Evolutionary conservation across 2,113 vertebrate species (phyloP), one percentile per base, ranked within the genome.

Genomic region (Chaetodon auriga): DNA sequence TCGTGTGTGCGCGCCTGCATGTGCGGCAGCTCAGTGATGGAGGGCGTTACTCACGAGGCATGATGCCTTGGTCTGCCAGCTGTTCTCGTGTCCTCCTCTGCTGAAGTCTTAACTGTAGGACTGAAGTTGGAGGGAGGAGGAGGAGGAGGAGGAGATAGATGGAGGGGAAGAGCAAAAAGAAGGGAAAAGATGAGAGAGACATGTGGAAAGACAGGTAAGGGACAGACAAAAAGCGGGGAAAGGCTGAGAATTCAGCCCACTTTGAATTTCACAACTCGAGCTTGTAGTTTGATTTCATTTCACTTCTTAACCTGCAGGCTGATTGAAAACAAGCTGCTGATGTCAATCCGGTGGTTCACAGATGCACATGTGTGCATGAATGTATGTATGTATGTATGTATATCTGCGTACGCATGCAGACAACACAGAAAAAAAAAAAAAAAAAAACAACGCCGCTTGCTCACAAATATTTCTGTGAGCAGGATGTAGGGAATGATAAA

Each of bases 81-180:
- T 98, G 97, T 92, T 99, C 97, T 89, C 97, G 95, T 83, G 96
- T 98, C 94, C 97, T 96, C 92, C 97, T 97, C 96, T 99, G 98
- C 94, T 99, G 98, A 92, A 99, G 98, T 91, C 97, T 97, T 90
- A 99, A 95, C 97, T 99, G 98, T 88, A 99, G 96, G 94, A 99
- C 98, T 99, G 94, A 41, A 84, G 94, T 86, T 92, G 82, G 79
- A 80, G 45, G 60, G 36, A 63, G 75, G 81, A 70, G 49, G 16
- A 58, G 1, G 73, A 58, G 43, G 49, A 53, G 68, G 41, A 68
- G 54, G 71, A 30, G 45, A 82, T n/a, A 80, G 70, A 60, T 23
- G 75, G 91, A 91, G 93, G 74, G 80, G 64, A 74, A 73, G 79
- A 68, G 58, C n/a, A 62, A 66, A 71, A 72, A 64, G 64, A 49